phyloP scores from a whole-genome alignment of 2,797 vertebrate genomes.

The Natrix natrix region DNA sequence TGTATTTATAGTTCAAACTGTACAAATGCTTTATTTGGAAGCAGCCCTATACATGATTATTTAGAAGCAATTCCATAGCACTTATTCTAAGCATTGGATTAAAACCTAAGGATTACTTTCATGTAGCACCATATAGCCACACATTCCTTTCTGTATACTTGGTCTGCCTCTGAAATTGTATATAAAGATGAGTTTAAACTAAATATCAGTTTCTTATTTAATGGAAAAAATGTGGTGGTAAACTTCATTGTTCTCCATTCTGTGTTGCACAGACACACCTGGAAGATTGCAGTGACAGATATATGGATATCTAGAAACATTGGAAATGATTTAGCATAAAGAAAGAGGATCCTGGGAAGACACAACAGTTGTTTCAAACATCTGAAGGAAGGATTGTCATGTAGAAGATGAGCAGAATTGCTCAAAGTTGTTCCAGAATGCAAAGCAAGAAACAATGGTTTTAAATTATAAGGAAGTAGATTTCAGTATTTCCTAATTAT shows the following conservation, averaged over 20 bases:
- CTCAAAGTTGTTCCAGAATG: neutral
- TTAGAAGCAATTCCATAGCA: neutral
- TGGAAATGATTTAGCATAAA: neutral
- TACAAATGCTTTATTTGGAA: neutral
- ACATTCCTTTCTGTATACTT: neutral
- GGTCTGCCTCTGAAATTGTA: neutral
- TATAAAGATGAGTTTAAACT: neutral
- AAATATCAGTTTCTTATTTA: neutral
- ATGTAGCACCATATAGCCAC: no score
- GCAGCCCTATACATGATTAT: neutral
- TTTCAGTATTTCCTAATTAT: neutral
- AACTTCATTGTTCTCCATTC: neutral
- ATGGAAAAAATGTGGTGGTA: neutral
- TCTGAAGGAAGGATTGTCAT: neutral
- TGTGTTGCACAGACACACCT: neutral
- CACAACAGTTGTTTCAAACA: neutral
- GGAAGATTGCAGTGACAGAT: neutral
- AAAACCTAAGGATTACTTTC: neutral
- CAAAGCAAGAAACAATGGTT: neutral
- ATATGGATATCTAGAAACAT: neutral
- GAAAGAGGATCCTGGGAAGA: neutral
- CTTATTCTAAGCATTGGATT: neutral
- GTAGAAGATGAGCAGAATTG: neutral
- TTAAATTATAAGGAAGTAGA: neutral
- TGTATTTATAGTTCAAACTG: neutral